Evolutionary conservation across 1,140 invertebrate species (phyloP).

Genomic region (Dolichoris vasculosae): DNA sequence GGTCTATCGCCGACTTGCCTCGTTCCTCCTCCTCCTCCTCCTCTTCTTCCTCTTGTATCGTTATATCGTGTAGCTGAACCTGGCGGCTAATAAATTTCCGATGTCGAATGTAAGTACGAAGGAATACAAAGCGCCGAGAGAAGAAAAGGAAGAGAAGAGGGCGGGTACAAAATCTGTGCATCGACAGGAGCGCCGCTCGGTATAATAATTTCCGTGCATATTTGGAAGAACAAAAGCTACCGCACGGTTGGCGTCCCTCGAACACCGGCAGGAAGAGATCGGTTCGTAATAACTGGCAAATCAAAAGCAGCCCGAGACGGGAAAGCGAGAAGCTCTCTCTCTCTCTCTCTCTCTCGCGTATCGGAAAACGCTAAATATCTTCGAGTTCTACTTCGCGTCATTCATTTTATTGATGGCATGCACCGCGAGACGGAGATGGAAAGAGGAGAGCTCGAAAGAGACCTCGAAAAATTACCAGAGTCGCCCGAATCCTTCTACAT

Average conservation of each 20-base stretch:
- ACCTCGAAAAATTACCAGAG: conserved; percentile 29
- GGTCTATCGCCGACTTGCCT: neutral
- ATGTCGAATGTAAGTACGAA: neutral
- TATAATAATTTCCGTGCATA: neutral
- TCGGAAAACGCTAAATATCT: neutral
- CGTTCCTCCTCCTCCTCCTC: neutral
- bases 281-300: neutral
- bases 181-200: neutral
- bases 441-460: neutral
- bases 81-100: conserved; percentile 4
- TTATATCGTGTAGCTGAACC: neutral
- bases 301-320: neutral
- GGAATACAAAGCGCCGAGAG: neutral
- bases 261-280: neutral
- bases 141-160: neutral
- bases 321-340: no score
- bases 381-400: neutral
- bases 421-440: neutral
- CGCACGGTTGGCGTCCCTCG: neutral
- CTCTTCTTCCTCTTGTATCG: neutral
- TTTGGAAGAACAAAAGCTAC: neutral
- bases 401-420: neutral
- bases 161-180: neutral
- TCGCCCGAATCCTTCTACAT: conserved; percentile 16
- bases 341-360: neutral